Base-by-base conservation (phyloP, 53 echinoderm and acorn worm genomes). In the Holothuria scabra region DNA sequence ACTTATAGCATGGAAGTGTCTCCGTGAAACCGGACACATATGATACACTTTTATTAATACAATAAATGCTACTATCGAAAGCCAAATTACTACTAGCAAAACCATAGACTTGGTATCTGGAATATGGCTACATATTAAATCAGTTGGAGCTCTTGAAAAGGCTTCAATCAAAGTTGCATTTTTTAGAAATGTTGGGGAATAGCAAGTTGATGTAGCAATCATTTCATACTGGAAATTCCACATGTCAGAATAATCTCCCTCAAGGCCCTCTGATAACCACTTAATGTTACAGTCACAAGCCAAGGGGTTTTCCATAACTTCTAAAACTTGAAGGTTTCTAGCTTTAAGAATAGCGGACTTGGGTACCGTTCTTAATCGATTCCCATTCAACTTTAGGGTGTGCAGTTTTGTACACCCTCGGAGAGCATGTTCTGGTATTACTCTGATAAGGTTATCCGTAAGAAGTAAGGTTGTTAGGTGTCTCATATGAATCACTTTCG, bases 241-340 rank as follows among this genome's bases (percentile, higher is more conserved):
- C 16, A 4, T 3, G 52, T 52, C 52, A 65, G 3, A 7, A 23
- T 8, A 25, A 4, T 4, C 12, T 28, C 5, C 24, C 1, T 12
- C 13, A 7, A 69, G 5, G 5, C 22, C 69, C 11, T 34, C 18
- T 21, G 18, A 22, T 41, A 69, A 9, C 69, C 69, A 69, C 69
- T 34, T 69, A 12, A 69, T 16, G 5, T 69, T 30, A 32, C 69
- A 69, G 41, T 69, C 69, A 33, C 69, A 69, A 30, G 21, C n/a
- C 22, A 69, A 33, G 19, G 69, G 69, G 21, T 69, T 69, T 4
- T 34, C 13, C 11, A 11, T 34, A 5, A 22, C 38, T 69, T 69
- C 35, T 37, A 69, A 33, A 22, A 22, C 22, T 0, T 5, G 69
- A 9, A 69, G 41, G 4, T 12, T 16, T 22, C 38, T 9, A n/a